phyloP scores from a whole-genome alignment of 1,140 invertebrate species.

The Batillaria attramentaria region DNA sequence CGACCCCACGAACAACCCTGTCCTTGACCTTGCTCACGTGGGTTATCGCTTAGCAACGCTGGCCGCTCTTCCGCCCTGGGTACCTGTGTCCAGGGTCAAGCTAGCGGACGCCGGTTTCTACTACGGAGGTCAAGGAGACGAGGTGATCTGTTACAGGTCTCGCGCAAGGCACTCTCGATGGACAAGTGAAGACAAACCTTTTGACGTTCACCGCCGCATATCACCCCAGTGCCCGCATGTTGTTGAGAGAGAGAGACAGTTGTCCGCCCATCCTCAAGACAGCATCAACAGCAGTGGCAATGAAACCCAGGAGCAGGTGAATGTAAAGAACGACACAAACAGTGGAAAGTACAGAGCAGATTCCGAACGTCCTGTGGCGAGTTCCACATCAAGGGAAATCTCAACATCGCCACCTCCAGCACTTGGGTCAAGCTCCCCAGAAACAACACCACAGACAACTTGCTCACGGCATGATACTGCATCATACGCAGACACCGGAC shows the following conservation, averaged over 20 bases:
- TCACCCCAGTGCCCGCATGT: neutral
- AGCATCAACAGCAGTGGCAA: no score
- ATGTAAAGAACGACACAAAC: no score
- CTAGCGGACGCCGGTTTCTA: constrained; percentile 80
- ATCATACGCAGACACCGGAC: no score
- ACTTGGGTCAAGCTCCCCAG: no score
- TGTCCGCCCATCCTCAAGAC: no score
- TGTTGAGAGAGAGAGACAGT: neutral
- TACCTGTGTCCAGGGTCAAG: constrained; percentile 7
- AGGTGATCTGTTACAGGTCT: constrained; percentile 32
- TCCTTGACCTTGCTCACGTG: neutral
- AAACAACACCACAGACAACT: no score
- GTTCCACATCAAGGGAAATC: no score
- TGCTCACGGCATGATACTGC: no score
- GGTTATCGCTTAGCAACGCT: constrained; percentile 25
- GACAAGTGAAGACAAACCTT: constrained; percentile 6
- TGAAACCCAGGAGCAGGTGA: no score
- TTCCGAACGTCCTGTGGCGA: no score
- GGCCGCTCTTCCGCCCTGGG: neutral
- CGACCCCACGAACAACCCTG: neutral
- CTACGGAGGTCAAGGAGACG: constrained; percentile 78
- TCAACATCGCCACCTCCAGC: no score
- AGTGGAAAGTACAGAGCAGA: no score
- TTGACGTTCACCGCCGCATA: neutral
- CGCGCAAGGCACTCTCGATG: constrained; percentile 1